Evolutionary conservation across 2,113 vertebrate species (phyloP).

Genomic region (Nyctibius bracteatus): DNA sequence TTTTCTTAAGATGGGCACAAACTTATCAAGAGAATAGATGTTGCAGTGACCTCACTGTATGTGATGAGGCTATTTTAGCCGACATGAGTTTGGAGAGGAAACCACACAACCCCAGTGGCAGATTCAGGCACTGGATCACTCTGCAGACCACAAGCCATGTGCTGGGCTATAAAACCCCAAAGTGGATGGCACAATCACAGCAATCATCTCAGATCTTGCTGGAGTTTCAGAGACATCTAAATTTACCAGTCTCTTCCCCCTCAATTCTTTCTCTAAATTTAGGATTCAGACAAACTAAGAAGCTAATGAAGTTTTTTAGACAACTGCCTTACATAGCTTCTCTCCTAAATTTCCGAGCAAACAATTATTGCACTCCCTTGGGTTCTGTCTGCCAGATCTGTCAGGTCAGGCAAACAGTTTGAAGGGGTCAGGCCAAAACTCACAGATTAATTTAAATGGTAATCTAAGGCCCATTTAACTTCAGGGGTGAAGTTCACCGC

Average conservation of each 20-base stretch:
- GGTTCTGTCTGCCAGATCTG: background rate
- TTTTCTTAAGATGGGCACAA: background rate
- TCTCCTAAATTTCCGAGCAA: background rate
- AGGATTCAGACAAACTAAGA: background rate
- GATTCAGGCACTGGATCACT: background rate
- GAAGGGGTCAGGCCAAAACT: background rate
- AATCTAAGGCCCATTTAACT: background rate
- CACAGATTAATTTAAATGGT: background rate
- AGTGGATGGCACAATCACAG: accelerated
- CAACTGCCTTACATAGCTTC: background rate
- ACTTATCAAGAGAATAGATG: background rate
- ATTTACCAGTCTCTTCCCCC: background rate
- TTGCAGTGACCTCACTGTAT: background rate
- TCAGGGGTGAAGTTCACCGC: background rate
- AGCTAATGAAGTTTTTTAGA: background rate
- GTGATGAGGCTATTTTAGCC: background rate
- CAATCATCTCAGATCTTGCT: background rate
- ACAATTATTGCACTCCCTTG: background rate
- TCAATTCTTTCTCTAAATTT: background rate
- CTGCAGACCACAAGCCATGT: background rate
- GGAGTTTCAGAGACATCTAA: background rate
- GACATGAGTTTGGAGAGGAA: background rate
- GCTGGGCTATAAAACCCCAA: background rate
- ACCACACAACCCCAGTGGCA: background rate
- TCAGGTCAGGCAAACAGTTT: background rate